phyloP scores from a whole-genome alignment of 1,140 invertebrate genomes.

The Meloidogyne floridensis region DNA sequence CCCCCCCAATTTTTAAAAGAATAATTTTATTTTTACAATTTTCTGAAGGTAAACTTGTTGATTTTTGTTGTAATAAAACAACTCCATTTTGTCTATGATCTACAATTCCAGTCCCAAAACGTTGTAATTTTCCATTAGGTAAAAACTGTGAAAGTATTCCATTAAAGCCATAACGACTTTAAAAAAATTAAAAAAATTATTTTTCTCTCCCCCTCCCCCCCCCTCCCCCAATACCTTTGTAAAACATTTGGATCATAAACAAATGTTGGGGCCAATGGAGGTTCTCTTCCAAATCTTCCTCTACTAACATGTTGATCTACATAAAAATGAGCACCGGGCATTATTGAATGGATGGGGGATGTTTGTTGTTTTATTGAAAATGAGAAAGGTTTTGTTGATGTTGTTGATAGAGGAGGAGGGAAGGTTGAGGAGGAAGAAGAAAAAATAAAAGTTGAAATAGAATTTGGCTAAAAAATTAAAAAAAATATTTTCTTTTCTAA shows the following conservation, averaged over 20 bases:
- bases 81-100: background rate
- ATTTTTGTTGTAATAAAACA: background rate
- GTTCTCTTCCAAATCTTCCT: slow-evolving; percentile 42
- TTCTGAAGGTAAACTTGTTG: background rate
- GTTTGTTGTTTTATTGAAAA: background rate
- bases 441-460: no score
- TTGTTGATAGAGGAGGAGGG: background rate
- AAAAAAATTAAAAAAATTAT: no score
- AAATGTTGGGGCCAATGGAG: background rate
- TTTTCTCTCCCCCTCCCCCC: background rate
- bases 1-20: background rate
- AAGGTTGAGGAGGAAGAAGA: background rate
- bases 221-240: slow-evolving; percentile 27
- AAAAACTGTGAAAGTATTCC: slow-evolving; percentile 26
- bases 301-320: slow-evolving; percentile 44
- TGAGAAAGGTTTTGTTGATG: background rate
- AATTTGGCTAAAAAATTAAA: no score
- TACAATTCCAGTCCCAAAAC: slow-evolving; percentile 12
- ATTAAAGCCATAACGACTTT: slow-evolving; percentile 33
- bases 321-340: slow-evolving; percentile 39
- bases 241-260: slow-evolving; percentile 44
- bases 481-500: no score
- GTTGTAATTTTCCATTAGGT: slow-evolving; percentile 4
- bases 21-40: background rate
- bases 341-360: background rate